phyloP scores from a whole-genome alignment of 2,888 invertebrate genomes.

The Seladonia tumulorum region DNA sequence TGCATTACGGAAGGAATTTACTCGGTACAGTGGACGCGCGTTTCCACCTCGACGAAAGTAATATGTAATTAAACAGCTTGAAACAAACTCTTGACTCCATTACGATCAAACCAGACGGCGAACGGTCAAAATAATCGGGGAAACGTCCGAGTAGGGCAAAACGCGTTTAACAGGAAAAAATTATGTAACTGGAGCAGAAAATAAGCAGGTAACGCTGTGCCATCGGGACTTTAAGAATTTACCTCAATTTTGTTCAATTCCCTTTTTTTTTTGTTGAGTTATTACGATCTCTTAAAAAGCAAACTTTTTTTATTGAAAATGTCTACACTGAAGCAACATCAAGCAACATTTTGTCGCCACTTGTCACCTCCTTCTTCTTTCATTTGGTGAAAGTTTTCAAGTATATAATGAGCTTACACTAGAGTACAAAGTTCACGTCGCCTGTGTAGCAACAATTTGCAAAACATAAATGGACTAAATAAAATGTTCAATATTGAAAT shows the following conservation, averaged over 20 bases:
- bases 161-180: background rate
- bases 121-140: conserved; percentile 27
- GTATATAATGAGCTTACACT: too few relatives aligned
- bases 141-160: background rate
- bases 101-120: background rate
- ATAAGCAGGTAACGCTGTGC: background rate
- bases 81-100: conserved; percentile 20
- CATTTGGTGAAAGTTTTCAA: too few relatives aligned
- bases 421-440: too few relatives aligned
- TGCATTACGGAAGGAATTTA: conserved; percentile 30
- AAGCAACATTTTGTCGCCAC: too few relatives aligned
- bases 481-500: too few relatives aligned
- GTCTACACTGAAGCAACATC: too few relatives aligned
- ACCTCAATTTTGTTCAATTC: background rate
- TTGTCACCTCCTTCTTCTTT: too few relatives aligned
- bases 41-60: conserved; percentile 37
- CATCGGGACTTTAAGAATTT: background rate
- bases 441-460: too few relatives aligned
- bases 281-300: background rate
- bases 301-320: background rate
- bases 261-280: background rate
- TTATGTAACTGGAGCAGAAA: background rate
- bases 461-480: too few relatives aligned
- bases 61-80: conserved; percentile 58
- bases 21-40: conserved; percentile 27